phyloP scores from a whole-genome alignment of 2,113 vertebrate species.

The Pygoscelis antarcticus region DNA sequence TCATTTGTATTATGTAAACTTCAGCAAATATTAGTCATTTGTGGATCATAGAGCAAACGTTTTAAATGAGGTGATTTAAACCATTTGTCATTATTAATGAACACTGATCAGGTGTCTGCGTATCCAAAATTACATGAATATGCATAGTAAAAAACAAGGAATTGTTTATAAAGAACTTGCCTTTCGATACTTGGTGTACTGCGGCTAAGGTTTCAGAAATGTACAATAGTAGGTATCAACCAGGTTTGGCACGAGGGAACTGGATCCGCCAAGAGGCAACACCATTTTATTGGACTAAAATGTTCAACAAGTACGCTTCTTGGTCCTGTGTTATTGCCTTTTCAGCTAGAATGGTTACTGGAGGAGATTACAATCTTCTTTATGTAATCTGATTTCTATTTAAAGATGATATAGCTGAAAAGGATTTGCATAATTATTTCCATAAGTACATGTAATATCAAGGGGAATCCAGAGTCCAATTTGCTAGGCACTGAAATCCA shows the following conservation, averaged over 20 bases:
- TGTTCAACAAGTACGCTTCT: constrained; percentile 66
- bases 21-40: constrained; percentile 82
- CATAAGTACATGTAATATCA: constrained; percentile 67
- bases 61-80: constrained; percentile 83
- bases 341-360: constrained; percentile 56
- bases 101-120: constrained; percentile 76
- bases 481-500: constrained; percentile 48
- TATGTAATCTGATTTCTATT: constrained; percentile 75
- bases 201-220: background rate
- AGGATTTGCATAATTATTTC: constrained; percentile 79
- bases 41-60: constrained; percentile 81
- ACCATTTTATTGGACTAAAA: constrained; percentile 33
- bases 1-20: constrained; percentile 84
- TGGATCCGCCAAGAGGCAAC: constrained; percentile 11
- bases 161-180: constrained; percentile 66
- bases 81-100: constrained; percentile 81
- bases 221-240: background rate
- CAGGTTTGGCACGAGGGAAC: background rate
- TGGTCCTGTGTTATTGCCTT: constrained; percentile 42
- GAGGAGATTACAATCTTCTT: constrained; percentile 69
- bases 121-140: constrained; percentile 80
- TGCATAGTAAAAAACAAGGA: constrained; percentile 72
- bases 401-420: constrained; percentile 72
- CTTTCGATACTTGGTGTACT: constrained; percentile 26
- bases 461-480: constrained; percentile 62